Evolutionary conservation across 2,113 vertebrate genomes (phyloP), one percentile per base, ranked within the genome.

Genomic region (Vulpes lagopus): DNA sequence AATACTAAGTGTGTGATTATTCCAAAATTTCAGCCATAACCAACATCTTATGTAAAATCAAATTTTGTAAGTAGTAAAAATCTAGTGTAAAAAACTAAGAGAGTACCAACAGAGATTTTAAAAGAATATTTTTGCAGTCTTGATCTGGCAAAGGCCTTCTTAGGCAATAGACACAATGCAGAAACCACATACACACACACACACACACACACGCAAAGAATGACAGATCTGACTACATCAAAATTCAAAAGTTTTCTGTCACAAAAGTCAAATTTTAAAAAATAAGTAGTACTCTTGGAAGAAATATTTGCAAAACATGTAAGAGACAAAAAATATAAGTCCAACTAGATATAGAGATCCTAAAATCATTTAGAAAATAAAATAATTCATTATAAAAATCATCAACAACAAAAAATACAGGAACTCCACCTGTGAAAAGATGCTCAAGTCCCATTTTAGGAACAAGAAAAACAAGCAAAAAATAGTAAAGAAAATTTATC

Each of bases 191-290:
- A 76, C 43, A 76, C 11, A 43, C 19, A 71, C 57, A 59, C 59
- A 64, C 62, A 64, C 62, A 64, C 64, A 65, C 64, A 65, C 65
- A 67, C 5, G 8, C 11, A 51, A 80, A 74, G 20, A 91, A 43
- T 74, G 22, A 67, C 38, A 76, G 12, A 83, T 55, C 92, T 91
- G 27, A 79, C 17, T 78, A 57, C 2, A 6, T 64, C 57, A 89
- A 79, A 95, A 88, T 53, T 93, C 71, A 23, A 90, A 74, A 65
- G 76, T 60, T 90, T 19, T 78, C 73, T 91, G 4, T 11, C 23
- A 93, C 27, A 69, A 82, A 74, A 93, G 59, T 76, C 11, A 71
- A 43, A 67, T 89, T 93, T 78, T 51, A 86, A 49, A 80, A 76
- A n/a, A 74, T 73, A 74, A 93, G 20, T 53, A 2, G 25, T 43